phyloP scores from a whole-genome alignment of 1,140 invertebrate genomes.

The Lysiphlebus fabarum region DNA sequence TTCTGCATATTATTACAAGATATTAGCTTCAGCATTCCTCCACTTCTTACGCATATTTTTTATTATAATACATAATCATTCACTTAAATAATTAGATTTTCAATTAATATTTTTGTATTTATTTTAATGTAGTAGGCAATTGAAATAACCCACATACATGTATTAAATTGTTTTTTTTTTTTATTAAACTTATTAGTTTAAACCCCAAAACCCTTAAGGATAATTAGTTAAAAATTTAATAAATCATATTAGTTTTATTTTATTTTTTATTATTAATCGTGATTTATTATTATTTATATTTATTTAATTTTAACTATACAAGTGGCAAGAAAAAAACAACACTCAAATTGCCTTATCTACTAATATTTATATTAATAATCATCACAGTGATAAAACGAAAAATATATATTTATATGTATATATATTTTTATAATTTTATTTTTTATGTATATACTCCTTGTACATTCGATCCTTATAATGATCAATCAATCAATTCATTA shows the following conservation, averaged over 20 bases:
- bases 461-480: conserved; percentile 33
- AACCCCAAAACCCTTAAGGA: conserved; percentile 33
- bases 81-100: conserved; percentile 40
- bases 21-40: conserved; percentile 31
- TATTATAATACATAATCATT: conserved; percentile 38
- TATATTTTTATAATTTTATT: conserved; percentile 25
- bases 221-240: conserved; percentile 28
- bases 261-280: no score
- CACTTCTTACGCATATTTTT: conserved; percentile 31
- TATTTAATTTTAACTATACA: conserved; percentile 33
- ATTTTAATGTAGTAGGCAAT: conserved; percentile 36
- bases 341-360: conserved; percentile 47
- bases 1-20: conserved; percentile 33
- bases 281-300: conserved; percentile 18
- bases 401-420: conserved; percentile 48
- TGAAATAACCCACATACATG: conserved; percentile 37
- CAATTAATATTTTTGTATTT: conserved; percentile 30
- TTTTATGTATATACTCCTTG: conserved; percentile 40
- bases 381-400: conserved; percentile 56
- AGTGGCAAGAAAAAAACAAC: conserved; percentile 48
- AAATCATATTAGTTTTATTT: background rate
- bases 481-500: conserved; percentile 13
- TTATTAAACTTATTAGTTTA: conserved; percentile 14
- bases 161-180: conserved; percentile 16
- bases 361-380: conserved; percentile 51